A percentile compares a stretch with the other conserved stretches of the same genome.
phyloP scores from a whole-genome alignment of 2,888 invertebrate genomes.

The Thymelicus lineola region DNA sequence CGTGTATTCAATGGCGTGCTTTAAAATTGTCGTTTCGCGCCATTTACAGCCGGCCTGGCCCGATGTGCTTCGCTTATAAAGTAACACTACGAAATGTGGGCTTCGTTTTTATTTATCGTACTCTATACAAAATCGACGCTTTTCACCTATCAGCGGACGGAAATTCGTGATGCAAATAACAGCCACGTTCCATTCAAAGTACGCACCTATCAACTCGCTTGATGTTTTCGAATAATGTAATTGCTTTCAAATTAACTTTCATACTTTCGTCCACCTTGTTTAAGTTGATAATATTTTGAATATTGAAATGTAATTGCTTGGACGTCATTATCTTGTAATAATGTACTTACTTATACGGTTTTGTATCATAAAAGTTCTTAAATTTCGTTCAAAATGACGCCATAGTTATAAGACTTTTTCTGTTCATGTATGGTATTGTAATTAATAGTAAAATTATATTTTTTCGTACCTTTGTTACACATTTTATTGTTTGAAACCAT shows the following conservation, averaged over 20 bases:
- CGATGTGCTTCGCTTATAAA: slow-evolving; percentile 78
- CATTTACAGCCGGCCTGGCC: slow-evolving; percentile 72
- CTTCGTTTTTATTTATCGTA: slow-evolving; percentile 67
- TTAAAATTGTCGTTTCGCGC: slow-evolving; percentile 82
- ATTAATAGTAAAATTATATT: not conserved
- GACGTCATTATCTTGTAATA: too few relatives aligned
- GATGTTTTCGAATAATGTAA: slow-evolving; percentile 56
- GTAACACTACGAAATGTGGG: slow-evolving; percentile 70
- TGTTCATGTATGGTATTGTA: too few relatives aligned
- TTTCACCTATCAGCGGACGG: slow-evolving; percentile 57
- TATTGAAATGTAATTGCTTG: too few relatives aligned
- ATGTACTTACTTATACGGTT: too few relatives aligned
- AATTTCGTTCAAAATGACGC: too few relatives aligned
- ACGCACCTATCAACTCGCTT: slow-evolving; percentile 42
- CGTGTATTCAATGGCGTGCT: slow-evolving; percentile 80
- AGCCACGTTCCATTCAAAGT: slow-evolving; percentile 41
- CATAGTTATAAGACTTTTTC: too few relatives aligned
- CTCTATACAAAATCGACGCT: slow-evolving; percentile 59
- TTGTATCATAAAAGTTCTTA: too few relatives aligned
- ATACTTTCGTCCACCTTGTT: not conserved
- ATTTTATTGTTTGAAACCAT: slow-evolving; percentile 24
- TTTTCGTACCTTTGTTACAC: slow-evolving; percentile 14
- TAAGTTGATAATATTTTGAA: too few relatives aligned
- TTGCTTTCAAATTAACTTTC: slow-evolving; percentile 40
- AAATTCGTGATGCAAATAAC: slow-evolving; percentile 50